phyloP scores from a whole-genome alignment of 2,888 invertebrate species.

The Meliscaeva auricollis region DNA sequence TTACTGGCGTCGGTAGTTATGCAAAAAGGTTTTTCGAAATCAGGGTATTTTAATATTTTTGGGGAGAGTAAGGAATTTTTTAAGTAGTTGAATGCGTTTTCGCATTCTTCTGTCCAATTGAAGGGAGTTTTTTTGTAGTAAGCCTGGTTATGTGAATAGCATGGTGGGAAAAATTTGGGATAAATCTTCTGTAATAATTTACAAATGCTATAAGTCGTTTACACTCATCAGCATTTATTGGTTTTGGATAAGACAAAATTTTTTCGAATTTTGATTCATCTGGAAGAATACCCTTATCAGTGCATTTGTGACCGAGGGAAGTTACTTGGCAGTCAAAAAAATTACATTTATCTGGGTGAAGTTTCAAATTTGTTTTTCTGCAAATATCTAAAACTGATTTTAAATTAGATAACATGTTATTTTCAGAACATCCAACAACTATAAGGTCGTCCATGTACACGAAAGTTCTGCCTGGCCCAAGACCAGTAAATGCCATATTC shows the following conservation, averaged over 20 bases:
- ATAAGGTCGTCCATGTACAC: slow-evolving; percentile 77
- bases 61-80: slow-evolving; percentile 22
- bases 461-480: slow-evolving; percentile 66
- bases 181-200: slow-evolving; percentile 53
- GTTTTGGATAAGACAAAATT: slow-evolving; percentile 43
- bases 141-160: slow-evolving; percentile 16
- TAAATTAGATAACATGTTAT: slow-evolving; percentile 3
- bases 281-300: background rate
- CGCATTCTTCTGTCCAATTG: slow-evolving; percentile 46
- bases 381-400: slow-evolving; percentile 1
- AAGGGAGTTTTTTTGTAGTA: slow-evolving; percentile 41
- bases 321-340: background rate
- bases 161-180: slow-evolving; percentile 49
- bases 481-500: slow-evolving; percentile 73
- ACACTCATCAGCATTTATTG: slow-evolving; percentile 6
- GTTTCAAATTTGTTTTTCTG: background rate
- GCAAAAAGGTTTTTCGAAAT: slow-evolving; percentile 13
- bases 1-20: slow-evolving; percentile 69
- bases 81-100: slow-evolving; percentile 42
- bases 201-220: slow-evolving; percentile 56
- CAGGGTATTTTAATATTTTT: slow-evolving; percentile 33
- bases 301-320: background rate
- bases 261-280: background rate
- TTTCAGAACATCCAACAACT: slow-evolving; percentile 74
- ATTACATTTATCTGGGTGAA: slow-evolving; percentile 1